A percentile compares a stretch with the other conserved stretches of the same genome.
These are phyloP conservation scores for Epistrophe eligans DNA, from an alignment of 2,888 invertebrate genomes.

Conservation along the genomic window DNA sequence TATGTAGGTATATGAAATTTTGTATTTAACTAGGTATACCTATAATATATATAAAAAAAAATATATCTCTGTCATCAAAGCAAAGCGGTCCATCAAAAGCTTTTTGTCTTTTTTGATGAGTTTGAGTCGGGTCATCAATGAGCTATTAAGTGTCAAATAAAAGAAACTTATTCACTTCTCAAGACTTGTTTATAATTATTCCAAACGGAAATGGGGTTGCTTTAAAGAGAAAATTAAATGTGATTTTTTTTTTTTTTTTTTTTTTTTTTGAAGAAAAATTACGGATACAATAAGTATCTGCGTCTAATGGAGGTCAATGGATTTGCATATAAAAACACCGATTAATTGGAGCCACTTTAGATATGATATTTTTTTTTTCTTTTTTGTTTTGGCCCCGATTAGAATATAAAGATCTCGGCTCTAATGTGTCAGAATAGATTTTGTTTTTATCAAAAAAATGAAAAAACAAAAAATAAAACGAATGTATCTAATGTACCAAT, in stretches of 20 bases:
- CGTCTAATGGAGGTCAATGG: conserved; percentile 69
- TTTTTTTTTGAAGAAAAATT: conserved; percentile 1
- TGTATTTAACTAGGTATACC: background rate
- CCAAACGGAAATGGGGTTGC: conserved; percentile 60
- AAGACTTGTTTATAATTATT: conserved; percentile 38
- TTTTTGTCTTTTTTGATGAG: background rate
- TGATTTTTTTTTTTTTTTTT: conserved; percentile 13
- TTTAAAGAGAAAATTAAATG: conserved; percentile 45
- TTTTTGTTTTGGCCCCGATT: background rate
- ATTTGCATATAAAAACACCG: conserved; percentile 71
- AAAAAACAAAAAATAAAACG: background rate
- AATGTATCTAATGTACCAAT: conserved; percentile 9
- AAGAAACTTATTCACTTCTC: conserved; percentile 40
- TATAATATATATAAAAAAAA: background rate
- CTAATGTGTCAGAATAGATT: conserved; percentile 19
- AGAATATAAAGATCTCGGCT: background rate
- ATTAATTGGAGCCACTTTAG: conserved; percentile 68
- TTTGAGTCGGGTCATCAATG: conserved; percentile 36
- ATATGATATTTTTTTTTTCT: background rate
- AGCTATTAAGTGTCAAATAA: conserved; percentile 59
- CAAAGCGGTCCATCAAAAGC: conserved; percentile 40
- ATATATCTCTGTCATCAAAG: background rate
- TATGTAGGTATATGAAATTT: background rate
- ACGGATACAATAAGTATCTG: conserved; percentile 43
- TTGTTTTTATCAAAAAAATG: conserved; percentile 12